phyloP scores from a whole-genome alignment of 1,140 invertebrate species.

The Brachionus rubens region DNA sequence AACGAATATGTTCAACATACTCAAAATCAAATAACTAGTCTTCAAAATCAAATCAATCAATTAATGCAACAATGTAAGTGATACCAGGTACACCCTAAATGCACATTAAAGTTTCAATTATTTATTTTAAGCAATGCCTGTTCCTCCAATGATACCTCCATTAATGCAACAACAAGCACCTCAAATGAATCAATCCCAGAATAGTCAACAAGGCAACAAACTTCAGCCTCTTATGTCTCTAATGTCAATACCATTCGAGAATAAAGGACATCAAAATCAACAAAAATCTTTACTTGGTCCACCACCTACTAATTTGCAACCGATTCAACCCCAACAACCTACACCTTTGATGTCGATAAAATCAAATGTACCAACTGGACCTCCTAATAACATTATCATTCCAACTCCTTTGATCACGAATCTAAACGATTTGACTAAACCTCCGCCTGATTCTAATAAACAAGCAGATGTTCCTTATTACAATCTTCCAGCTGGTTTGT shows the following conservation, averaged over 20 bases:
- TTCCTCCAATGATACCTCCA: constrained; percentile 48
- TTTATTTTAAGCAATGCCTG: neutral
- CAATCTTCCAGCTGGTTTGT: constrained; percentile 88
- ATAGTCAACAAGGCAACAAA: constrained; percentile 49
- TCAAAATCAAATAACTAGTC: constrained; percentile 69
- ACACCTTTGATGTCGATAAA: constrained; percentile 20
- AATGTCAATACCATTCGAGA: neutral
- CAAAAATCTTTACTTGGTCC: constrained; percentile 9
- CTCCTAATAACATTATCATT: constrained; percentile 46
- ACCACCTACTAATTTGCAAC: constrained; percentile 40
- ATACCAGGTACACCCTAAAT: no score
- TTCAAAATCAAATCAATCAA: constrained; percentile 64
- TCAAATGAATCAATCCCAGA: neutral
- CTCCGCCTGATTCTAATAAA: constrained; percentile 56
- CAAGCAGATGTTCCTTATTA: constrained; percentile 76
- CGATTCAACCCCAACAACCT: neutral
- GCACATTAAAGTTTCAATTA: constrained; percentile 42
- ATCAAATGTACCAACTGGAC: neutral
- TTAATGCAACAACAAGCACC: constrained; percentile 40
- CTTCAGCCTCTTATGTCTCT: constrained; percentile 33
- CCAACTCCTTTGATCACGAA: neutral
- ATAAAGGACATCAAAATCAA: neutral
- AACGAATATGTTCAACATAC: constrained; percentile 88
- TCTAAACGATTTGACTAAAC: constrained; percentile 66
- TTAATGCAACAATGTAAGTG: constrained; percentile 48